Evolutionary conservation across 2,888 invertebrate genomes (phyloP).

Genomic region (Cantharis rustica): DNA sequence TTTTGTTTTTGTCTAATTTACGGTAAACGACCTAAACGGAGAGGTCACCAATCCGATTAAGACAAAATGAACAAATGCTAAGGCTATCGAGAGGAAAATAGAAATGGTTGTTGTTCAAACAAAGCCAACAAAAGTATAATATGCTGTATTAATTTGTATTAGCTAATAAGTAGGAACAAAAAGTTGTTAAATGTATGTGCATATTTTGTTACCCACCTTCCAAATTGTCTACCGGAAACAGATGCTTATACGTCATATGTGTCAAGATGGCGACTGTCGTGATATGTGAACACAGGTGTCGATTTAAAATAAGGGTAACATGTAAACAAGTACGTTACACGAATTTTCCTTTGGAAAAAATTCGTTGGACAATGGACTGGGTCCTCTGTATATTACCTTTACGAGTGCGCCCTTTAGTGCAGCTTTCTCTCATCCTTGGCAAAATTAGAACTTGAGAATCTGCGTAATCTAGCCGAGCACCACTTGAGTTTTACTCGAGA

Average conservation of each 20-base stretch:
- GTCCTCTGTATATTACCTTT: conserved; percentile 25
- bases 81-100: neutral
- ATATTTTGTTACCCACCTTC: neutral
- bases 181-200: neutral
- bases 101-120: neutral
- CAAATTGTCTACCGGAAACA: conserved; percentile 3
- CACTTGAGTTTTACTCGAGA: conserved; percentile 27
- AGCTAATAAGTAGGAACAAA: neutral
- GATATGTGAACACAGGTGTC: conserved; percentile 4
- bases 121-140: neutral
- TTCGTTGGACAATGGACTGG: neutral
- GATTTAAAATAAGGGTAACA: conserved; percentile 2
- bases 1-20: neutral
- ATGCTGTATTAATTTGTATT: neutral
- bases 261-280: conserved; percentile 3
- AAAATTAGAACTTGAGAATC: conserved; percentile 36
- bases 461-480: conserved; percentile 34
- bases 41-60: neutral
- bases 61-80: neutral
- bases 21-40: neutral
- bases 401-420: conserved; percentile 18
- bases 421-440: conserved; percentile 32
- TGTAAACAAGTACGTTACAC: neutral
- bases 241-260: conserved; percentile 6
- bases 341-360: conserved; percentile 1